Evolutionary conservation across 2,888 invertebrate genomes (phyloP), one percentile per base, ranked within the genome.

Genomic region (Tenodera sinensis): DNA sequence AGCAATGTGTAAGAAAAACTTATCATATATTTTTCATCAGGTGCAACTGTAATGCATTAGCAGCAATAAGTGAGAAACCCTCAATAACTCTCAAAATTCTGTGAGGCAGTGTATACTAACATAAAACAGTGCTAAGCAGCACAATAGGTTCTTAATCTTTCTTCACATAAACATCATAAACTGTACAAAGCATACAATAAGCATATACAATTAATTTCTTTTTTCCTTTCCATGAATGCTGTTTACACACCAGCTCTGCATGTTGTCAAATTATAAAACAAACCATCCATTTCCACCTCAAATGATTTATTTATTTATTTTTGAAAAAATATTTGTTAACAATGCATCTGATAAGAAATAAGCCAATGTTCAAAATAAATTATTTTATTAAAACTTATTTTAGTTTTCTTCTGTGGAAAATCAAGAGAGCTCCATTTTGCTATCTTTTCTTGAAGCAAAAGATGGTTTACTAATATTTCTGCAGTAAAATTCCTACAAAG

Each of bases 101-200:
- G 42, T n/a, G 34, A 30, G 82, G 87, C 87, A 87, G 30, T 87
- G 87, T 83, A 87, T 87, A 87, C 42, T 85, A 15, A 42, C 47
- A 71, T 20, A 71, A 71, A 71, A 42, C 42, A 42, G 42, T 42
- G 42, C 42, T 71, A 71, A 20, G 54, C 54, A 20, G 54, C 54
- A 71, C 54, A 42, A 1, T 34, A 42, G 12, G 42, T 42, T 34
- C 42, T 42, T 42, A 42, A 9, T 42, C 20, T 25, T 71, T 20
- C 20, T 71, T 34, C 82, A 87, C 83, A 87, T n/a, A 6, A 81
- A 28, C 81, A 47, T 42, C 12, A 42, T 84, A 85, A 54, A 54
- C 4, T 71, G 20, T 25, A 71, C 54, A 20, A 71, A 71, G 42
- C 42, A 71, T 71, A 15, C 25, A 71, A n/a, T 71, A 71, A 71